Evolutionary conservation across 2,888 invertebrate genomes (phyloP), one percentile per base, ranked within the genome.

Genomic region (Lochmaea capreae): DNA sequence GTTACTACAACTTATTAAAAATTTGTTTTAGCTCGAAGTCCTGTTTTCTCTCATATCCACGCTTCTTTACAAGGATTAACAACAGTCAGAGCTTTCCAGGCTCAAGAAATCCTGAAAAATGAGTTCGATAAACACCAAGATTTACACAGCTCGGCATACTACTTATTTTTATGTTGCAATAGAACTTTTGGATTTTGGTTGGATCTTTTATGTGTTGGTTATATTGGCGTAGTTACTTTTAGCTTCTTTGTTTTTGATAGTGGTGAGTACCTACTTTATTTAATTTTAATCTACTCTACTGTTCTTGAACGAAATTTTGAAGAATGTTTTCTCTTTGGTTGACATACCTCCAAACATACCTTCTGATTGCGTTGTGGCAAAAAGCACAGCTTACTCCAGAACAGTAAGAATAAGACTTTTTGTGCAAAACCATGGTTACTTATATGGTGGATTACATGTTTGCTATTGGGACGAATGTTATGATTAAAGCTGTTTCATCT

Each of bases 11-110:
- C 33, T 39, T 43, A 39, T 18, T n/a, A 63, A 65, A 68, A 18
- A 58, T 46, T 43, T 39, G 9, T 9, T 82, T 43, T 85, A 94
- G 94, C 93, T 68, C 90, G 94, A 67, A 94, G 94, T 83, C 95
- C 95, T 0, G 91, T 96, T 0, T 95, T 93, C 85, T 91, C 92
- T 0, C 93, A 95, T 80, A 88, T 95, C 49, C 93, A 92, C 81
- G 92, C 94, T 65, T 92, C 93, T 0, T 88, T 96, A 39, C 92
- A 93, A 85, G 95, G 95, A 1, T 86, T 96, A 1, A 90, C 92
- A 10, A 94, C 95, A 0, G 93, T 96, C 26, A 88, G 95, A 79
- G 93, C 94, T 0, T 92, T 93, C 79, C 88, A 89, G 72, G 92
- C 92, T 0, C 90, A 93, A 84, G 87, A 89, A 18, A 89, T 90